Conservation (phyloP, 2,113 vertebrate species). For the Cyprinodon variegatus region DNA sequence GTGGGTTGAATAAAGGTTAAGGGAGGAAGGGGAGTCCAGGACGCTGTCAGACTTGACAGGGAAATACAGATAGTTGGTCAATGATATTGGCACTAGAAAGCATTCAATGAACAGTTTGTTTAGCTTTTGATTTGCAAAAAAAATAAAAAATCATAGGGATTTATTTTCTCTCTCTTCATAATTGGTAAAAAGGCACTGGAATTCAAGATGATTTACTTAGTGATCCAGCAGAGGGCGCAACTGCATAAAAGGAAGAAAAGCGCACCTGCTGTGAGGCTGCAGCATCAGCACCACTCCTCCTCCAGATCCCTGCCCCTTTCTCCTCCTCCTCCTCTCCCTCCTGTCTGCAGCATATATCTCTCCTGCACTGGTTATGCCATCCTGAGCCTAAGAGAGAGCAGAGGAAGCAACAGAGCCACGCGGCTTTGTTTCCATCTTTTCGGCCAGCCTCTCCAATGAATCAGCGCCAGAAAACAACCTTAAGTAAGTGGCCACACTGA, state of each 20-base stretch:
- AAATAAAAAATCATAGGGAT: no score
- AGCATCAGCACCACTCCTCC: slow-evolving; percentile 73
- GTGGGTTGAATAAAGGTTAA: no score
- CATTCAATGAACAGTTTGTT: no score
- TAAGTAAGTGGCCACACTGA: slow-evolving; percentile 46
- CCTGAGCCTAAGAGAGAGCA: slow-evolving; percentile 7
- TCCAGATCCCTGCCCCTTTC: slow-evolving; percentile 35
- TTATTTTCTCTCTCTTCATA: no score
- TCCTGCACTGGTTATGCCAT: slow-evolving; percentile 12
- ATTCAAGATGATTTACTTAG: neutral
- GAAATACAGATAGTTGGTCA: no score
- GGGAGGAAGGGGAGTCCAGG: no score
- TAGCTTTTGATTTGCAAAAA: no score
- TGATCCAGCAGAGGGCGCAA: slow-evolving; percentile 56
- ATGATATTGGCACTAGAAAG: no score
- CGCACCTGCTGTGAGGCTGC: slow-evolving; percentile 64
- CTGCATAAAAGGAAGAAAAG: slow-evolving; percentile 11
- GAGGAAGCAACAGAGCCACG: slow-evolving; percentile 23
- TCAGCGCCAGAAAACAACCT: slow-evolving; percentile 23
- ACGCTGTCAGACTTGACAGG: no score
- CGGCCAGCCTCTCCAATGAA: slow-evolving; percentile 28
- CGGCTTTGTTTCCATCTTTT: slow-evolving; percentile 31
- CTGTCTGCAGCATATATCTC: slow-evolving; percentile 55
- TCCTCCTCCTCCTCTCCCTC: slow-evolving; percentile 36
- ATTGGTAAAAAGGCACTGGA: neutral